A percentile compares a stretch with the other conserved stretches of the same genome.
These are phyloP conservation scores for Ooceraea biroi DNA, from an alignment of 1,140 invertebrate genomes.

Conservation along the genomic window DNA sequence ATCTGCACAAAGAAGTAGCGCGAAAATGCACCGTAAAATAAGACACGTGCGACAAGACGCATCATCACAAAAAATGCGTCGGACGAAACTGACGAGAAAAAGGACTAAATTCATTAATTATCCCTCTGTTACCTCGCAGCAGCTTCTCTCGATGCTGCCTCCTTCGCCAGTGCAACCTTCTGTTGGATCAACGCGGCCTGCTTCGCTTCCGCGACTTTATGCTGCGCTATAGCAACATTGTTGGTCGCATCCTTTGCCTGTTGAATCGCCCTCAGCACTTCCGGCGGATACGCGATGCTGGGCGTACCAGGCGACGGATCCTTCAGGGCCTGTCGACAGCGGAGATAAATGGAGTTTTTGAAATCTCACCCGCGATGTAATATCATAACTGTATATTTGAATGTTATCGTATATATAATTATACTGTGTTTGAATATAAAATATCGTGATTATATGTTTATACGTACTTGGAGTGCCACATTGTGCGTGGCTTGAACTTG, in stretches of 20 bases:
- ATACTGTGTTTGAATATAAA: not conserved
- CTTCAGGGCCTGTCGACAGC: conserved; percentile 75
- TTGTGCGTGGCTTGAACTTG: conserved; percentile 83
- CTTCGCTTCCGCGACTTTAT: conserved; percentile 83
- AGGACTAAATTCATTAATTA: conserved; percentile 28
- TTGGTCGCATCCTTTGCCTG: conserved; percentile 84
- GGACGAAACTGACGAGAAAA: not conserved
- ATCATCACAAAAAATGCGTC: not conserved
- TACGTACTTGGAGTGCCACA: conserved; percentile 82
- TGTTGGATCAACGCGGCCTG: conserved; percentile 82
- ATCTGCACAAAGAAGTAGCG: conserved; percentile 70
- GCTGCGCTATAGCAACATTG: conserved; percentile 82
- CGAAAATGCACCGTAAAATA: not conserved
- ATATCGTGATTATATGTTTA: not conserved
- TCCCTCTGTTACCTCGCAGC: conserved; percentile 76
- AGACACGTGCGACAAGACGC: not conserved
- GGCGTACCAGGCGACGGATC: conserved; percentile 79
- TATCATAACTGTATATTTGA: not conserved
- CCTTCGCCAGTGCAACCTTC: conserved; percentile 83
- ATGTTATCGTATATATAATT: not conserved
- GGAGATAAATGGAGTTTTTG: not conserved
- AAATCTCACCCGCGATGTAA: conserved; percentile 7
- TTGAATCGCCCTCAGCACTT: conserved; percentile 81
- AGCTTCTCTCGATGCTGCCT: conserved; percentile 82
- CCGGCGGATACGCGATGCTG: conserved; percentile 82